Conservation (phyloP, 2,797 vertebrate genomes). For the Myotis vivesi region DNA sequence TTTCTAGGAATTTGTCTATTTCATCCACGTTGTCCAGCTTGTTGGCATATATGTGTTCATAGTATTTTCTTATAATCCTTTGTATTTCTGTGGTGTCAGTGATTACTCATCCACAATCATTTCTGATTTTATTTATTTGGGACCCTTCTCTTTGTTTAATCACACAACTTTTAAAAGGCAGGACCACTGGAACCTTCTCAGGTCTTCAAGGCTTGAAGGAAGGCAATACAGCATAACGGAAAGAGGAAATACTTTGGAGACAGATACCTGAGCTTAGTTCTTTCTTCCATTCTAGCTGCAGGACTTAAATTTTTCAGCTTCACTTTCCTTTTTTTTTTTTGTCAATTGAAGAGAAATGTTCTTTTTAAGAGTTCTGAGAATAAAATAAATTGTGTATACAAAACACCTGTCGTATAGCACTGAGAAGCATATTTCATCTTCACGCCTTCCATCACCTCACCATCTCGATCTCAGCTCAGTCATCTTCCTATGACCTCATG, state of each 20-base stretch:
- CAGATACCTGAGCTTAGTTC: neutral
- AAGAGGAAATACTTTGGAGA: neutral
- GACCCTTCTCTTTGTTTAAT: neutral
- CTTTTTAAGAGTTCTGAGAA: constrained; percentile 6
- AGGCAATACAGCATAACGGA: neutral
- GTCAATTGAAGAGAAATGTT: constrained; percentile 1
- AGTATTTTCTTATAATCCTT: no score
- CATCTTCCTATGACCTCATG: neutral
- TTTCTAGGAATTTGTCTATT: no score
- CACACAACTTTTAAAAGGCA: neutral
- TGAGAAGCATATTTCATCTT: neutral
- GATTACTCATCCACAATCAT: no score
- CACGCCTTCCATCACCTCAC: neutral
- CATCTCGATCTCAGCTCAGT: neutral
- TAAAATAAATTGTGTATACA: neutral
- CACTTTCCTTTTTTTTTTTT: constrained; percentile 19
- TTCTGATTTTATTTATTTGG: no score
- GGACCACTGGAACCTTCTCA: neutral
- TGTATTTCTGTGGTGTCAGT: no score
- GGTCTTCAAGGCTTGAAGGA: neutral
- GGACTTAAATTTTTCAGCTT: neutral
- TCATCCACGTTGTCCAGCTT: no score
- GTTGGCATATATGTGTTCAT: no score
- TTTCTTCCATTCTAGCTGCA: neutral
- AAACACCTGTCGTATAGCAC: neutral